A percentile compares a stretch with the other conserved stretches of the same genome.
phyloP scores from a whole-genome alignment of 2,113 vertebrate species.

The Boleophthalmus pectinirostris region DNA sequence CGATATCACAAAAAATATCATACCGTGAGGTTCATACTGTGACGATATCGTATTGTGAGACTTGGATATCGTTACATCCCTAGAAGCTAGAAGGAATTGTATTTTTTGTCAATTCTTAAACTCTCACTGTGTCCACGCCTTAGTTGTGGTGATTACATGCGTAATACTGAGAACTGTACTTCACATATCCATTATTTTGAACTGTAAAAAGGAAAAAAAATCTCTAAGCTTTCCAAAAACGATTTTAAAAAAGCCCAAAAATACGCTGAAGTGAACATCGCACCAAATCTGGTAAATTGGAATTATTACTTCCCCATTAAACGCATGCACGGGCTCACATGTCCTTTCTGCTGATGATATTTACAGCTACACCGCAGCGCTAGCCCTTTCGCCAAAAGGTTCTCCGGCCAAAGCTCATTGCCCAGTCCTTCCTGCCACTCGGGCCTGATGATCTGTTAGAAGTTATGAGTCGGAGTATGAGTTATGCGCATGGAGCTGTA shows the following conservation, averaged over 20 bases:
- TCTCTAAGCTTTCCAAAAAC: too few relatives aligned
- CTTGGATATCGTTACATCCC: too few relatives aligned
- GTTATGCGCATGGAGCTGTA: constrained; percentile 9
- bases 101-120: too few relatives aligned
- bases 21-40: too few relatives aligned
- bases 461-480: constrained; percentile 9
- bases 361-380: constrained; percentile 23
- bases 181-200: too few relatives aligned
- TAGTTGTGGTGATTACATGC: too few relatives aligned
- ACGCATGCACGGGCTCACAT: constrained; percentile 18
- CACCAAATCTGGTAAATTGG: constrained; percentile 13
- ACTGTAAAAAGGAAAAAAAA: too few relatives aligned
- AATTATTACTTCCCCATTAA: background rate
- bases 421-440: constrained; percentile 51
- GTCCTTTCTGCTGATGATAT: constrained; percentile 27
- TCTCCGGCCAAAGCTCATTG: constrained; percentile 27
- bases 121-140: too few relatives aligned
- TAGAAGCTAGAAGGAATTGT: too few relatives aligned
- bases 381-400: constrained; percentile 40
- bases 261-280: background rate
- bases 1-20: too few relatives aligned
- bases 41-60: too few relatives aligned
- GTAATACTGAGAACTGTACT: too few relatives aligned
- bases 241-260: background rate
- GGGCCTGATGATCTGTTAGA: constrained; percentile 36